phyloP scores from a whole-genome alignment of 2,888 invertebrate species.

The Trichacis sp. region DNA sequence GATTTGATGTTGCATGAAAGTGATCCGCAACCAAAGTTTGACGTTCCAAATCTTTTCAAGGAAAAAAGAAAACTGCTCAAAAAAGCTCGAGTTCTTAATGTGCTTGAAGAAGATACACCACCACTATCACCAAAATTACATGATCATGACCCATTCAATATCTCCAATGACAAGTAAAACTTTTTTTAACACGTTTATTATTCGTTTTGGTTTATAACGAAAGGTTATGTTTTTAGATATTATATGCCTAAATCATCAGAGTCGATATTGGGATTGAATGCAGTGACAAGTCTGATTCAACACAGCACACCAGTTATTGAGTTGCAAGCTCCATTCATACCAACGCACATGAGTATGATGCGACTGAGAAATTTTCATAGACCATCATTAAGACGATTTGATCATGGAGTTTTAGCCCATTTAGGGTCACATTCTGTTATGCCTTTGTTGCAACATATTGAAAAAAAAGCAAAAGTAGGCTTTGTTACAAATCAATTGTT shows the following conservation, averaged over 20 bases:
- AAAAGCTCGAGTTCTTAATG: slow-evolving; percentile 96
- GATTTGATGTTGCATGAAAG: slow-evolving; percentile 82
- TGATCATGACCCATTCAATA: slow-evolving; percentile 96
- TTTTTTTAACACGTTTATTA: no score
- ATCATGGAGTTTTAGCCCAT: slow-evolving; percentile 82
- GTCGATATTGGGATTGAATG: slow-evolving; percentile 82
- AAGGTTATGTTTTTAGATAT: slow-evolving; percentile 82
- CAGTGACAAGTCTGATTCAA: slow-evolving; percentile 92
- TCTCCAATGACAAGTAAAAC: slow-evolving; percentile 88
- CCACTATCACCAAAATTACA: slow-evolving; percentile 92
- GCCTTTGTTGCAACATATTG: slow-evolving; percentile 90
- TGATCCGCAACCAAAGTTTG: slow-evolving; percentile 86
- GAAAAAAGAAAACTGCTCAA: slow-evolving; percentile 93
- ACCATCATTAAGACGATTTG: slow-evolving; percentile 87
- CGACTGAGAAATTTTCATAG: slow-evolving; percentile 94
- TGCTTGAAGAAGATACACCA: slow-evolving; percentile 91
- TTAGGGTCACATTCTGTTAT: slow-evolving; percentile 84
- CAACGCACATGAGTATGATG: slow-evolving; percentile 89
- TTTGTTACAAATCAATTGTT: no score
- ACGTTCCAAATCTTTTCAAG: slow-evolving; percentile 93
- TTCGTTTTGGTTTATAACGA: no score
- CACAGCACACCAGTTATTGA: slow-evolving; percentile 99
- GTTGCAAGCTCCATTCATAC: slow-evolving; percentile 93
- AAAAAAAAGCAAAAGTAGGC: slow-evolving; percentile 88
- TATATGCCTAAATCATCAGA: slow-evolving; percentile 92